Evolutionary conservation across 2,888 invertebrate species (phyloP), one percentile per base, ranked within the genome.

Genomic region (Sisyra nigra): DNA sequence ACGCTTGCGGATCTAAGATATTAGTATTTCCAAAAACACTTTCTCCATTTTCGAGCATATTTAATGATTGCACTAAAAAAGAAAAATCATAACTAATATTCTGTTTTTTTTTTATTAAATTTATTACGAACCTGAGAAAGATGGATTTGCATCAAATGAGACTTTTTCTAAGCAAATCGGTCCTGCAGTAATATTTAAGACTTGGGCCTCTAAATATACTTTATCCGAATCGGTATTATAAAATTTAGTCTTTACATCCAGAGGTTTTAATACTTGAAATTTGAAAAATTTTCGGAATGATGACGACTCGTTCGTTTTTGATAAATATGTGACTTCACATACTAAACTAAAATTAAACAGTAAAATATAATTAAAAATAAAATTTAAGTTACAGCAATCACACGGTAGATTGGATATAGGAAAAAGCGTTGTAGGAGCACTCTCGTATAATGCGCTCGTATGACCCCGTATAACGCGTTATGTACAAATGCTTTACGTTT

Each of bases 211-310:
- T 48, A 79, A 62, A 56, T 74, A 80, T 3, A 79, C 76, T 66
- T 79, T 80, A 66, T 80, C 80, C 49, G 80, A 78, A 60, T 80
- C 94, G 2, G 92, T 88, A 70, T 92, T 94, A 60, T 91, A 96
- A 65, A 97, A 91, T 60, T 97, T 96, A 0, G 97, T 97, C 67
- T 96, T 94, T 0, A 98, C 94, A 72, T 98, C 97, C 39, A 98
- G 67, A 3, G 97, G 97, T 60, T 97, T 97, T 55, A 93, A 73
- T 0, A 98, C 97, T 74, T 91, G 82, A 62, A 98, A 97, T 66
- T 96, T 97, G 63, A 97, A 98, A 62, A 93, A 96, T 62, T 97
- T 97, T 51, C 93, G 74, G 57, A 97, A 91, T 48, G 87, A 85
- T 58, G 86, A 80, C 29, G 79, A 68, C 50, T 84, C 78, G 44